These are phyloP conservation scores for Poecilus cupreus DNA, from an alignment of 2,888 invertebrate genomes.

Conservation along the genomic window DNA sequence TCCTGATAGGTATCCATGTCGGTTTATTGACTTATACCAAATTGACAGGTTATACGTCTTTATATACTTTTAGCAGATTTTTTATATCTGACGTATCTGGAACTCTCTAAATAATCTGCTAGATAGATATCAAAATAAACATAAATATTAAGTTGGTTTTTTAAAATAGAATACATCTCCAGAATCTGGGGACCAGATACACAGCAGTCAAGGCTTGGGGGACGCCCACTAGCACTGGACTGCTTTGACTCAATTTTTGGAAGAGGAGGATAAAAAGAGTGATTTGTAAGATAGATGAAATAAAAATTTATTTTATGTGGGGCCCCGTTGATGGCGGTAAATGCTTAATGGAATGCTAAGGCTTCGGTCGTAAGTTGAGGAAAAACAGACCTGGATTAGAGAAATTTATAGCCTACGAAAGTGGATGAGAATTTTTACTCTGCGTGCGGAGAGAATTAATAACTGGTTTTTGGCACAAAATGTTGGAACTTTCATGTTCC, in stretches of 20 bases:
- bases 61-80: too few relatives aligned
- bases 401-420: conserved; percentile 5
- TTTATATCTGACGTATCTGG: too few relatives aligned
- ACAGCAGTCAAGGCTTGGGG: not conserved
- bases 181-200: too few relatives aligned
- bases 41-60: too few relatives aligned
- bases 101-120: too few relatives aligned
- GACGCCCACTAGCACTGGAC: not conserved
- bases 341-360: not conserved
- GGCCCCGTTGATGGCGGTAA: not conserved
- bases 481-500: not conserved
- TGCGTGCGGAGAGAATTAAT: not conserved
- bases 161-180: too few relatives aligned
- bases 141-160: too few relatives aligned
- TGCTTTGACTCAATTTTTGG: not conserved
- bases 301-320: not conserved
- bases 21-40: too few relatives aligned
- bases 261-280: not conserved
- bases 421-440: conserved; percentile 5
- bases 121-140: too few relatives aligned
- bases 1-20: too few relatives aligned
- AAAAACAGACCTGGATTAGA: conserved; percentile 9
- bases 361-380: conserved; percentile 1
- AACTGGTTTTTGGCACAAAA: conserved; percentile 1
- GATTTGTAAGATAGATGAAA: conserved; percentile 4